Evolutionary conservation across 2,888 invertebrate genomes (phyloP).

Genomic region (Dicyrtomina minuta): DNA sequence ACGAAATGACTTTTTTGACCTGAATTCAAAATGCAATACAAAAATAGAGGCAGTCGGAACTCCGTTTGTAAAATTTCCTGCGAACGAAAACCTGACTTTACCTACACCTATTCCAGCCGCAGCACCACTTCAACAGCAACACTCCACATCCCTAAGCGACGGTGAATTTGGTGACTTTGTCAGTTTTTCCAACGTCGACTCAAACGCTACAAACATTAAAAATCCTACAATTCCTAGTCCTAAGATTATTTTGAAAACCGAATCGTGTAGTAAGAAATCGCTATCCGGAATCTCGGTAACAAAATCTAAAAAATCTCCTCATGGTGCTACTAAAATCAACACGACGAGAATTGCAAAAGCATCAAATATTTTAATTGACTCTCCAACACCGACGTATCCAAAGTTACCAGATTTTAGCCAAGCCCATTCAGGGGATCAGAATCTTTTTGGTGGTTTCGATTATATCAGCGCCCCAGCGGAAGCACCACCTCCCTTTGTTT

Average conservation of each 20-base stretch:
- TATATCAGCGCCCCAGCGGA: not conserved
- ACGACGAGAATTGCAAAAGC: slow-evolving; percentile 17
- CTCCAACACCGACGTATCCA: slow-evolving; percentile 25
- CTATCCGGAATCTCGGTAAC: too few relatives aligned
- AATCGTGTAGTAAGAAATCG: slow-evolving; percentile 13
- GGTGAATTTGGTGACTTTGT: slow-evolving; percentile 52
- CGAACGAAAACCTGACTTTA: too few relatives aligned
- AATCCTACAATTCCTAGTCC: slow-evolving; percentile 22
- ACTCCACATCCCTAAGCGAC: too few relatives aligned
- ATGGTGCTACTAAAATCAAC: slow-evolving; percentile 10
- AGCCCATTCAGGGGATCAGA: too few relatives aligned
- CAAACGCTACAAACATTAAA: too few relatives aligned
- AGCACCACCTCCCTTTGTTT: slow-evolving; percentile 31
- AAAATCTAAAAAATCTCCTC: slow-evolving; percentile 10
- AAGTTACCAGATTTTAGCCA: not conserved
- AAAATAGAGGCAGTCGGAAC: too few relatives aligned
- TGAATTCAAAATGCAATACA: not conserved
- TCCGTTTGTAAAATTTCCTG: too few relatives aligned
- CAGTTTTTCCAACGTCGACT: slow-evolving; percentile 31
- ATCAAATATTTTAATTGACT: slow-evolving; percentile 32
- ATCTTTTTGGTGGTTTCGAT: too few relatives aligned
- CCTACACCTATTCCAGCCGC: too few relatives aligned
- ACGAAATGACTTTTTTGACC: not conserved
- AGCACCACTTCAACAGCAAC: too few relatives aligned
- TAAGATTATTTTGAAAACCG: slow-evolving; percentile 17